Evolutionary conservation across 1,140 invertebrate genomes (phyloP), one percentile per base, ranked within the genome.

Genomic region (Microplitis mediator): DNA sequence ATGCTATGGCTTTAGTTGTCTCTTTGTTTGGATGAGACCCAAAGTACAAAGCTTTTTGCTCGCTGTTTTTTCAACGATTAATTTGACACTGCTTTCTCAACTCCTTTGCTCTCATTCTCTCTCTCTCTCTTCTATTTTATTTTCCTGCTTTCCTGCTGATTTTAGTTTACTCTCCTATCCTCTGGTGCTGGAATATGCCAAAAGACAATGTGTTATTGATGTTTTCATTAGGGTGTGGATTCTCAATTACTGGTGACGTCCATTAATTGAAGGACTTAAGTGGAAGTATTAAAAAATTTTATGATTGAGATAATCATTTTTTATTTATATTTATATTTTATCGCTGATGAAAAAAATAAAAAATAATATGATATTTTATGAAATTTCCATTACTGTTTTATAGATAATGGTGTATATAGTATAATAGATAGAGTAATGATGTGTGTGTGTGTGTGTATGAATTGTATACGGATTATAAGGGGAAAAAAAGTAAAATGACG

Each of bases 1-100:
- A 62, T 39, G 60, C 32, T 34, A 62, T 62, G 60, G 60, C 34
- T 62, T 62, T 72, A 75, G 64, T 75, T 72, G 73, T 71, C 60
- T 77, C 76, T 75, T 77, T 77, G 74, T 75, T 64, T 58, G 66
- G 51, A 73, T 72, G 74, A 75, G 58, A 63, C 74, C 74, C 73
- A 70, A 77, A 79, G 77, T 69, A 77, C 79, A 75, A 78, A 78
- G 78, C 75, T 79, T 77, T 76, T 76, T 71, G 39, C 32, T 65
- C 35, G 9, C n/a, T 62, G 60, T 62, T 39, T 39, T 62, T 62
- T 62, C 14, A 62, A 9, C 60, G 60, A 62, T 62, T 62, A 62
- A 62, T 62, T 62, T 62, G 35, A 39, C 60, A 58, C 56, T 31
- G 56, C 56, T 58, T 58, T 31, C 23, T 23, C 23, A 16, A 58